Evolutionary conservation across 2,797 vertebrate genomes (phyloP), one percentile per base, ranked within the genome.

Genomic region (Notolepis coatsorum): DNA sequence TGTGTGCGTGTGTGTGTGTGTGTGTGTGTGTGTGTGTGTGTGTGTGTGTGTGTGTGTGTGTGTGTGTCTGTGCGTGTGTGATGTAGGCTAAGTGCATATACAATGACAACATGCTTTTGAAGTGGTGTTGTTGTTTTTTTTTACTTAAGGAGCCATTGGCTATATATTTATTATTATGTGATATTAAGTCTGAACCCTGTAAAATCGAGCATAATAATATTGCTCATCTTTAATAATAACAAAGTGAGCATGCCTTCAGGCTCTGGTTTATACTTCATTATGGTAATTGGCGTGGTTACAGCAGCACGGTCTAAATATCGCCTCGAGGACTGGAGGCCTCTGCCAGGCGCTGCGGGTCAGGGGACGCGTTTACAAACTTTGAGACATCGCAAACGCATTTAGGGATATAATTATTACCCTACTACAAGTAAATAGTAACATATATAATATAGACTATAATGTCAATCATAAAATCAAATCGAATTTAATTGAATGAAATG

Each of bases 191-290:
- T 68, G 46, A 60, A 57, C 24, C 57, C 68, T 72, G 55, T 67
- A 27, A 78, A 57, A 55, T 10, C n/a, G 25, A 48, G 25, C 74
- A 81, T 61, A 69, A 12, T 13, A 21, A 58, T 33, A 45, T 57
- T 39, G 58, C 78, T 74, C 13, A 55, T 82, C 50, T 71, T 72
- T 46, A 64, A 51, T 58, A 41, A 31, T 79, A 75, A 86, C 77
- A 81, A 78, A 78, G 79, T 61, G 65, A 48, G 17, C 2, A 27
- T 18, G 84, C 89, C 79, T 51, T 31, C 71, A 65, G 56, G 68
- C 61, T 79, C 28, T 76, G 82, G 79, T 91, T 90, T 89, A 90
- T 92, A 76, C 71, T 81, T 79, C 82, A 75, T 92, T 91, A 91
- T 87, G 86, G 67, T 89, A 90, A 93, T 71, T 66, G 64, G 56